Base-by-base conservation (phyloP, 2,888 invertebrate species). In the Andricus curvator region DNA sequence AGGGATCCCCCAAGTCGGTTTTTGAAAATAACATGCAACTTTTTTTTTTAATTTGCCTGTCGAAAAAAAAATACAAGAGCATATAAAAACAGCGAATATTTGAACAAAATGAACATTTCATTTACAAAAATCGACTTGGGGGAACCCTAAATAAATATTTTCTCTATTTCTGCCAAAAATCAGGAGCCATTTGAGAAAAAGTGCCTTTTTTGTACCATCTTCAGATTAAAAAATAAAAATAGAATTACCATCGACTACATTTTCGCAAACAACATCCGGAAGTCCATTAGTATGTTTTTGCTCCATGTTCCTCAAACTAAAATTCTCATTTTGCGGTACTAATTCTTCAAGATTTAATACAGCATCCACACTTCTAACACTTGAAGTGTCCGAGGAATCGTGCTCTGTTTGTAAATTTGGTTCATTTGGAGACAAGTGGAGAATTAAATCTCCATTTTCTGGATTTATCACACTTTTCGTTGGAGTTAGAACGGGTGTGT, bases 401-500 rank as follows among this genome's bases (percentile, higher is more conserved):
- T 9, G 51, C 20, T 74, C 74, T 9, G 29, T n/a, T 74, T 74
- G 74, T 2, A 56, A 74, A 74, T 51, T 74, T 33, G 74, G 51
- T 56, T 74, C 74, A 56, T 56, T 33, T 17, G 74, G 5, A 20
- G 74, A 20, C 33, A 74, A 74, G n/a, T 74, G 74, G n/a, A 74
- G 51, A 37, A 74, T 56, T 56, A 74, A 56, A 74, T 74, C 74
- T n/a, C 74, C 74, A 74, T 74, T 74, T 74, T 74, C 80, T 33
- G 82, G 60, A 41, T 84, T 87, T 29, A 41, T 64, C 17, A 76
- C 60, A 51, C 64, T 83, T 56, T 65, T 88, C 41, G 83, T 87
- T 6, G 90, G 88, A 33, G 87, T 87, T 29, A 78, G 79, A 17
- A 80, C 80, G 17, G 88, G 85, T 17, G 87, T 86, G 78, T 91